These are phyloP conservation scores for Osmoderma eremita DNA, from an alignment of 2,888 invertebrate species.

Conservation along the genomic window DNA sequence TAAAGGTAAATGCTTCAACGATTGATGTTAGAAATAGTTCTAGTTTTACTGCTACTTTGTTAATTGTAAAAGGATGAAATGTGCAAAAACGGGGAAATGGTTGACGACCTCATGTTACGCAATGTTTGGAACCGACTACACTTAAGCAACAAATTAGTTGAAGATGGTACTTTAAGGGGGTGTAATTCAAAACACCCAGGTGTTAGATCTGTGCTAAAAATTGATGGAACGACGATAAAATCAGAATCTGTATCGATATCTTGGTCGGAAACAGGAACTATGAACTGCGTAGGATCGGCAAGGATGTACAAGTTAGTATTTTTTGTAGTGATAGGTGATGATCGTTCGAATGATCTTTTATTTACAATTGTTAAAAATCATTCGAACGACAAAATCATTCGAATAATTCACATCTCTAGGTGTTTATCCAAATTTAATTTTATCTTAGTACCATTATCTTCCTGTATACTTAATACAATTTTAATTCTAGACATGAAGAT, in stretches of 20 bases:
- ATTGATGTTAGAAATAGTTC: not conserved
- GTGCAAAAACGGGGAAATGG: constrained; percentile 81
- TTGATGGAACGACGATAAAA: constrained; percentile 65
- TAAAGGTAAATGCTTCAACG: constrained; percentile 70
- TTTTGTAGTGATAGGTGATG: too few relatives aligned
- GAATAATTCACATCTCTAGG: too few relatives aligned
- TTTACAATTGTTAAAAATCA: too few relatives aligned
- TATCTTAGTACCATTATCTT: not conserved
- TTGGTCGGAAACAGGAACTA: constrained; percentile 73
- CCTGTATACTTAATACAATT: not conserved
- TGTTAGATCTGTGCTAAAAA: constrained; percentile 67
- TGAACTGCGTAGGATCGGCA: constrained; percentile 65
- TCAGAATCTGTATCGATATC: constrained; percentile 72
- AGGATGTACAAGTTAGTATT: constrained; percentile 67
- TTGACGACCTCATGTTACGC: constrained; percentile 78
- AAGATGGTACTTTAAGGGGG: constrained; percentile 71
- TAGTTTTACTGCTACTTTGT: not conserved
- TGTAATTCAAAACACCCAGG: constrained; percentile 73
- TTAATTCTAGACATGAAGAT: constrained; percentile 72
- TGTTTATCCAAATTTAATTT: not conserved
- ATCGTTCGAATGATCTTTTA: too few relatives aligned
- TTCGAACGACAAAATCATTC: too few relatives aligned
- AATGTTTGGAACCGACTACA: constrained; percentile 88
- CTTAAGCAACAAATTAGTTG: constrained; percentile 74
- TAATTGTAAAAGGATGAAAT: constrained; percentile 71